These are phyloP conservation scores for Frieseomelitta varia DNA, from an alignment of 1,140 invertebrate species.

Conservation along the genomic window DNA sequence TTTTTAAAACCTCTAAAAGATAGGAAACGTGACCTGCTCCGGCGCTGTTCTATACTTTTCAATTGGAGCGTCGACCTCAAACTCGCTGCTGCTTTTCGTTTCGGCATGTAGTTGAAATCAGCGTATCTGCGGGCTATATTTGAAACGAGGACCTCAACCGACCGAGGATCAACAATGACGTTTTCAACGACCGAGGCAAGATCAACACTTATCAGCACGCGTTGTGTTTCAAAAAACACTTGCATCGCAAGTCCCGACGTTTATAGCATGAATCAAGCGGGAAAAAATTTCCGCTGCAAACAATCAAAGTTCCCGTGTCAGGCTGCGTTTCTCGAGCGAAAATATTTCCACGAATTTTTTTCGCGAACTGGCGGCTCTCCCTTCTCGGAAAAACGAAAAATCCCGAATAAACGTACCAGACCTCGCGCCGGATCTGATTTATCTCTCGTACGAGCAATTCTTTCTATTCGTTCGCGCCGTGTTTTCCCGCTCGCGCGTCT, in stretches of 20 bases:
- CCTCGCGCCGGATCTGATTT: too few species aligned
- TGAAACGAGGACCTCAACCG: too few species aligned
- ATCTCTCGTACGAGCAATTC: neutral
- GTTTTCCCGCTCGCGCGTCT: neutral
- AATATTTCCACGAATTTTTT: neutral
- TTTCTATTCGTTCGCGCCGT: neutral
- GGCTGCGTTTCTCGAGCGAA: neutral
- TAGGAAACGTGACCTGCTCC: too few species aligned
- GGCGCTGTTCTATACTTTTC: too few species aligned
- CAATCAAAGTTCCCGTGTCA: neutral
- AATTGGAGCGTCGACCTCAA: too few species aligned
- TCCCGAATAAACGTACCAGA: neutral
- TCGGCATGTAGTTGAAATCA: too few species aligned
- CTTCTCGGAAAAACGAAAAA: too few species aligned
- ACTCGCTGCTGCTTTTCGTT: too few species aligned
- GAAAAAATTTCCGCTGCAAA: neutral
- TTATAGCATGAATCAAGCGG: neutral
- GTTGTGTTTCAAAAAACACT: neutral
- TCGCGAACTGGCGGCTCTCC: too few species aligned
- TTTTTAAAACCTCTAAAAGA: too few species aligned
- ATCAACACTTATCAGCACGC: neutral
- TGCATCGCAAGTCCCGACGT: too few species aligned
- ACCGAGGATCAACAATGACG: neutral
- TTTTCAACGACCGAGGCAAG: neutral
- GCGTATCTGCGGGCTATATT: neutral